Base-by-base conservation (phyloP, 1,140 invertebrate species). In the Colletes gigas region DNA sequence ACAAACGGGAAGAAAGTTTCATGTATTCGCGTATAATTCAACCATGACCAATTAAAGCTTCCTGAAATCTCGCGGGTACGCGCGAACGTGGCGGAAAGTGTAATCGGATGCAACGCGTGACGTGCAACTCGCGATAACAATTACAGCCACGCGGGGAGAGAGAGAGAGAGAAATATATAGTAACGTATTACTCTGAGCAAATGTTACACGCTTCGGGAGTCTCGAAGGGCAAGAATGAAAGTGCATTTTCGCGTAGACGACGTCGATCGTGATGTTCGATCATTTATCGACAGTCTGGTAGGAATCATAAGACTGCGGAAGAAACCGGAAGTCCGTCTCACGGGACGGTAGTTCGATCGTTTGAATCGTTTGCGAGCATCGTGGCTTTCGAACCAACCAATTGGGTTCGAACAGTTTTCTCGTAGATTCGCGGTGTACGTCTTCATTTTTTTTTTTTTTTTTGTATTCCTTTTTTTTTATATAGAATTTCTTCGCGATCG, bases 11-110 rank as follows among this genome's bases (percentile, higher is more conserved):
- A 65, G 59, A 73, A 76, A 44, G 65, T 81, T 83, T 19, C 79
- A 30, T 72, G 62, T 63, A 83, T 60, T 76, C 65, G 75, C 60
- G 52, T 60, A 19, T 76, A 81, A 63, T 79, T 83, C 81, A 85
- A 86, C 66, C 75, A 84, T 82, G 83, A 89, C 79, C 83, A 86
- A 88, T 82, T 86, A 65, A 88, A 88, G 44, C 47, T 66, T 75
- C 60, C 66, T 67, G 63, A 47, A 57, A n/a, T 9, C 65, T 21
- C 54, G 12, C 76, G 44, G 21, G 12, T 19, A 55, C 52, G 19
- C 17, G n/a, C 21, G n/a, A 52, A 21, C 15, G 15, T n/a, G 17
- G 60, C 19, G 62, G 4, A 9, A 19, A 60, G 62, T 41, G 52
- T 54, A n/a, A 72, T 83, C 30, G 44, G 71, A 21, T 55, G 62